Conservation (phyloP, 2,113 vertebrate species). For the Ictalurus furcatus region DNA sequence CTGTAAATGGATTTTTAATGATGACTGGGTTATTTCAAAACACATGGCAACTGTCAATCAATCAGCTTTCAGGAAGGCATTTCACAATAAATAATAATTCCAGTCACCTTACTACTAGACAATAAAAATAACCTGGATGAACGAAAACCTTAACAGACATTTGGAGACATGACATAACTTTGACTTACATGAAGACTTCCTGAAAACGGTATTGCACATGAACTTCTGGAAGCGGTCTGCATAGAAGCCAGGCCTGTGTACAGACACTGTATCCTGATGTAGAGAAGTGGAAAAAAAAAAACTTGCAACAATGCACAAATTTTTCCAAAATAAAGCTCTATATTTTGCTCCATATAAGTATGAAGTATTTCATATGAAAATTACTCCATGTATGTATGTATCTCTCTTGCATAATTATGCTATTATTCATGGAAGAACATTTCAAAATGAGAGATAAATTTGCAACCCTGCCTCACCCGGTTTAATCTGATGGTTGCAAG, state of each 20-base stretch:
- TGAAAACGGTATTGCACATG: slow-evolving; percentile 89
- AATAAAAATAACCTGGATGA: neutral
- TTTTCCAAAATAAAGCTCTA: neutral
- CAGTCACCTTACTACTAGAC: neutral
- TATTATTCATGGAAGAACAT: neutral
- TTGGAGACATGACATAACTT: neutral
- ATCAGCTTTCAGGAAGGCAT: neutral
- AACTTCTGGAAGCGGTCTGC: slow-evolving; percentile 92
- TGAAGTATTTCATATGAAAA: neutral
- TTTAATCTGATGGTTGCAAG: neutral
- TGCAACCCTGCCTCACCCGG: neutral
- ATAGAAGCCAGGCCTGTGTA: slow-evolving; percentile 92
- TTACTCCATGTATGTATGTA: neutral
- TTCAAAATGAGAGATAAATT: neutral
- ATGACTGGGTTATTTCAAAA: neutral
- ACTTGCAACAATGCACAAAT: neutral
- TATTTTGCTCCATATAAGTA: neutral
- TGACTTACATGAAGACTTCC: slow-evolving; percentile 80
- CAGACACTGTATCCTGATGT: slow-evolving; percentile 89
- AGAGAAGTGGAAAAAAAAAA: neutral
- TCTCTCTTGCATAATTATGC: neutral
- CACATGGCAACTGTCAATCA: neutral
- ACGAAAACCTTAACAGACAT: neutral
- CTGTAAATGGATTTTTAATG: neutral
- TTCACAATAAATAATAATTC: neutral